Evolutionary conservation across 2,797 vertebrate species (phyloP), one percentile per base, ranked within the genome.

Genomic region (Remorina albescens): DNA sequence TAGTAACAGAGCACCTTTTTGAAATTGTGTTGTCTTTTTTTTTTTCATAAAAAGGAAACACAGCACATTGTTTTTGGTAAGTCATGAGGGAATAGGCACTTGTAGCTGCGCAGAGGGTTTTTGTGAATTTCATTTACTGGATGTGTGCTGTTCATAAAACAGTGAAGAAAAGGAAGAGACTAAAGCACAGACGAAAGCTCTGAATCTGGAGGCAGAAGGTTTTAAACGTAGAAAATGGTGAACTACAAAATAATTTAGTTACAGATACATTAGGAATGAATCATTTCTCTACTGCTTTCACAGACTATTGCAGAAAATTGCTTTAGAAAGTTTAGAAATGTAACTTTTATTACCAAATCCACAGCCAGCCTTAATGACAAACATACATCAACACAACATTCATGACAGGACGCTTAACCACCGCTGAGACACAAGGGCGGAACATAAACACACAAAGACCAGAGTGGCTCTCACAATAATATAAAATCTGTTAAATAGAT

Each of bases 1-100:
- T 90, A 91, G 82, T 89, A 50, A 81, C 62, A 79, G 87, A 93
- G 91, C 91, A 93, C 92, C 93, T 89, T 93, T 80, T 83, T 92
- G 92, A 93, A 92, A 87, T 73, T 74, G 84, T 88, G 86, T 88
- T 78, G 63, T 28, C 13, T 60, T 50, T 62, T 25, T 15, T 60
- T 50, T 63, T 68, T 53, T 68, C 73, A 87, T 60, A 57, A 34
- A 50, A 74, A 58, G 47, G 64, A 80, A 77, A 88, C 66, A 75
- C 83, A 78, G 81, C 72, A 70, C 71, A 34, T 75, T 49, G 23
- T 65, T 81, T 80, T 87, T 78, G 84, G 89, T 71, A 79, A n/a
- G 74, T 85, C 71, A 56, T 68, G 80, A 76, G 58, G 75, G 84
- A 82, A n/a, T n/a, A 87, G 86, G 75, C 74, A 74, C 73, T 83